phyloP scores from a whole-genome alignment of 2,888 invertebrate species.

The Sylvicola cinctus region DNA sequence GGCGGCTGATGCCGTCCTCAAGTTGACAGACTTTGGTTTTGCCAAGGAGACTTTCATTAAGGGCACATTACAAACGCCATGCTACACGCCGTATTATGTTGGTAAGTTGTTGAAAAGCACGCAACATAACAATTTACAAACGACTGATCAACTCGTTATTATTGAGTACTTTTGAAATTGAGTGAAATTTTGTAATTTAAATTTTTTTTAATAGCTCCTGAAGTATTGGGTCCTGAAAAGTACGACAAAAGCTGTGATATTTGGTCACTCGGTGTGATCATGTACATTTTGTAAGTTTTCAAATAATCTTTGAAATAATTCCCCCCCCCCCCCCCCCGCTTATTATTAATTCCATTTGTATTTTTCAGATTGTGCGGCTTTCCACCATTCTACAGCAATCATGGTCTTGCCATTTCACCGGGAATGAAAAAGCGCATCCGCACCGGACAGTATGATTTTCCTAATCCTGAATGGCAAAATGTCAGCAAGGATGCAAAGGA shows the following conservation, averaged over 20 bases:
- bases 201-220: constrained; percentile 17
- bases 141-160: no score
- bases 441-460: constrained; percentile 93
- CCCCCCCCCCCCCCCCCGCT: neutral
- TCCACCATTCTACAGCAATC: constrained; percentile 97
- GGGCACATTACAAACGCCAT: constrained; percentile 88
- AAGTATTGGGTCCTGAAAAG: constrained; percentile 90
- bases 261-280: constrained; percentile 97
- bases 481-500: constrained; percentile 91
- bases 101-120: constrained; percentile 36
- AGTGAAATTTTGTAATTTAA: neutral
- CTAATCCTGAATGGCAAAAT: constrained; percentile 86
- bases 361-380: constrained; percentile 67
- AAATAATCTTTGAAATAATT: neutral
- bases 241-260: constrained; percentile 99
- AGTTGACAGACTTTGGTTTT: constrained; percentile 98
- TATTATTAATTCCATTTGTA: constrained; percentile 1
- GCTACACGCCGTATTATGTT: constrained; percentile 98
- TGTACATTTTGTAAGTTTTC: constrained; percentile 77
- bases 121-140: constrained; percentile 13
- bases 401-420: constrained; percentile 92
- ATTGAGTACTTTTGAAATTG: no score
- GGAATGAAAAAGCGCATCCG: constrained; percentile 87
- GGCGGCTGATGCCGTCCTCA: constrained; percentile 60
- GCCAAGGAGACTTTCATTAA: constrained; percentile 80